These are phyloP conservation scores for Trachelus iudaicus DNA, from an alignment of 2,888 invertebrate genomes.

Conservation along the genomic window DNA sequence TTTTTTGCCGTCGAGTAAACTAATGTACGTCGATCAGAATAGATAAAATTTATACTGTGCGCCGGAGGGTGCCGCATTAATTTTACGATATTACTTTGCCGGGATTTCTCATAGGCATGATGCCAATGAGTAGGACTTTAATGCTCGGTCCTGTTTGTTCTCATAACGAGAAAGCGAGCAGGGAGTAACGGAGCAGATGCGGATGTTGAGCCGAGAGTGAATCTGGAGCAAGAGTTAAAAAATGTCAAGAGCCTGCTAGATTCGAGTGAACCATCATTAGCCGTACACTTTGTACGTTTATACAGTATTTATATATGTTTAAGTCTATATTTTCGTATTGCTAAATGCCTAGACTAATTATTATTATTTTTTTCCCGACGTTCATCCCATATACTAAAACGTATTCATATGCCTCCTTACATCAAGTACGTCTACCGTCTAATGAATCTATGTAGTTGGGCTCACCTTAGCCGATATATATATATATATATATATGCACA, in stretches of 20 bases:
- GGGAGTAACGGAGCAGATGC: neutral
- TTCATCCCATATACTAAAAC: neutral
- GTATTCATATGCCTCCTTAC: neutral
- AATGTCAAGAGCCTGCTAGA: neutral
- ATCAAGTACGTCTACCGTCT: neutral
- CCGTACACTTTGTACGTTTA: neutral
- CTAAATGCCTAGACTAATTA: constrained; percentile 25
- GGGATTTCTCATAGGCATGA: neutral
- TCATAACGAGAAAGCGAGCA: neutral
- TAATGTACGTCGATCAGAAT: neutral
- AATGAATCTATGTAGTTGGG: neutral
- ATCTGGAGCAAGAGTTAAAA: neutral
- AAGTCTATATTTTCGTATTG: constrained; percentile 3
- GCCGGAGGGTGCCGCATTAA: neutral
- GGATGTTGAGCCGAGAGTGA: neutral
- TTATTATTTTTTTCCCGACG: neutral
- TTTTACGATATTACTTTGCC: neutral
- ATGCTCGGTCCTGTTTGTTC: neutral
- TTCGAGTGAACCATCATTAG: neutral
- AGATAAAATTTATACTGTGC: neutral
- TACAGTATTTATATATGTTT: neutral
- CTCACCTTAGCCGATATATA: neutral
- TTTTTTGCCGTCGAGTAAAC: neutral
- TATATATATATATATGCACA: neutral
- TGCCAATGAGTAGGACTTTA: neutral